Evolutionary conservation across 2,113 vertebrate species (phyloP).

Genomic region (Sebastes fasciatus): DNA sequence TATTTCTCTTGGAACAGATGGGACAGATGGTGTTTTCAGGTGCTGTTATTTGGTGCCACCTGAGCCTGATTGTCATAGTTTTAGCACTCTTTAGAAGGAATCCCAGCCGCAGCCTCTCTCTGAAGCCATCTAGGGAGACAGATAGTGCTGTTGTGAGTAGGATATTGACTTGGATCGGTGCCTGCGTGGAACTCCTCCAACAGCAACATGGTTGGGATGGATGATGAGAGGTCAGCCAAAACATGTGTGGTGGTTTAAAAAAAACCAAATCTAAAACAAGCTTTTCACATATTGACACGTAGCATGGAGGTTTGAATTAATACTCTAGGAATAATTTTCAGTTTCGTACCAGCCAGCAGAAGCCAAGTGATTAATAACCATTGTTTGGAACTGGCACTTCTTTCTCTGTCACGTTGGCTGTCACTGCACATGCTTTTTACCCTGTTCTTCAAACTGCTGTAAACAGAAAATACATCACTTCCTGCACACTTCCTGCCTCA

Average conservation of each 20-base stretch:
- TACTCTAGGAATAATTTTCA: no score
- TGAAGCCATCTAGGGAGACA: constrained; percentile 11
- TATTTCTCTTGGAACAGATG: not conserved
- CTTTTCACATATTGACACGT: not conserved
- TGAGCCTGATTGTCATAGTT: not conserved
- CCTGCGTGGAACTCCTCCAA: constrained; percentile 57
- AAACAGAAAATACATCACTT: constrained; percentile 10
- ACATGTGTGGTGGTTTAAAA: not conserved
- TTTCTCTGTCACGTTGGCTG: not conserved
- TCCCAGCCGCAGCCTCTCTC: not conserved
- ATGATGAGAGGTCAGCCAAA: constrained; percentile 45
- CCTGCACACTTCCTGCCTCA: not conserved
- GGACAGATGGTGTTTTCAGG: not conserved
- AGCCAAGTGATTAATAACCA: no score
- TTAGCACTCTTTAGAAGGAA: constrained; percentile 9
- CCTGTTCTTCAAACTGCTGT: not conserved
- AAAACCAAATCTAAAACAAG: not conserved
- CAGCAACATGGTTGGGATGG: constrained; percentile 38
- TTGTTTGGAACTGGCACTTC: no score
- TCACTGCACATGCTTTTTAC: no score
- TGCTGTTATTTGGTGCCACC: not conserved
- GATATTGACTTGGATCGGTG: constrained; percentile 34
- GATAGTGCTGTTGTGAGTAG: constrained; percentile 12
- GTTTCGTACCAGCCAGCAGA: no score
- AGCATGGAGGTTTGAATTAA: not conserved